Evolutionary conservation across 2,797 vertebrate species (phyloP).

Genomic region (Gymnodraco acuticeps): DNA sequence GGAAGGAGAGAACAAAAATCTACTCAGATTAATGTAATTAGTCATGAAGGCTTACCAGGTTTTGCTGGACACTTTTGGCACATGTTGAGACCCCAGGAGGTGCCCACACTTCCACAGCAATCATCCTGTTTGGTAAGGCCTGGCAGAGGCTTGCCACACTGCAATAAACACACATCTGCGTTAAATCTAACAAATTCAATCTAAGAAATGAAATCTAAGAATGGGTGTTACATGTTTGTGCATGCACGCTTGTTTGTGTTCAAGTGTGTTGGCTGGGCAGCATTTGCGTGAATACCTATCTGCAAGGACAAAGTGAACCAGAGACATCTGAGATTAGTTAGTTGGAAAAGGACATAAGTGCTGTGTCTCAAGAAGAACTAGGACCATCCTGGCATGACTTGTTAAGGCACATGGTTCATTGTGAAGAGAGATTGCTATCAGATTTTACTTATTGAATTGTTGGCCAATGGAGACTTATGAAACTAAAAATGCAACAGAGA

Average conservation of each 20-base stretch:
- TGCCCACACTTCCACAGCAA: conserved; percentile 94
- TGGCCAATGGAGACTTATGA: conserved; percentile 62
- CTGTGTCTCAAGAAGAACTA: conserved; percentile 49
- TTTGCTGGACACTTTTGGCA: conserved; percentile 90
- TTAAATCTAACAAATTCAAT: conserved; percentile 65
- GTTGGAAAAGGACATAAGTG: conserved; percentile 60
- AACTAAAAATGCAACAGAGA: conserved; percentile 60
- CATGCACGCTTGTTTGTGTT: conserved; percentile 39
- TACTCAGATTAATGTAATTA: conserved; percentile 34
- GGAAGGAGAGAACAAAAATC: conserved; percentile 41
- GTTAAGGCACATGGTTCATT: conserved; percentile 73
- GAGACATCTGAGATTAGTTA: conserved; percentile 77
- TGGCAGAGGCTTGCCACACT: conserved; percentile 93
- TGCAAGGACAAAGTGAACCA: conserved; percentile 58
- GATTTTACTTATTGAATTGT: conserved; percentile 61
- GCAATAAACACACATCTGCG: conserved; percentile 76
- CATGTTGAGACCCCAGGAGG: conserved; percentile 91
- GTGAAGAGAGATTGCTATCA: conserved; percentile 67
- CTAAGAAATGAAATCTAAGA: conserved; percentile 52
- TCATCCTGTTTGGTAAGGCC: conserved; percentile 93
- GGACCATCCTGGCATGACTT: conserved; percentile 57
- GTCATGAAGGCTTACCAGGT: conserved; percentile 87
- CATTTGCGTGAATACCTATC: conserved; percentile 47
- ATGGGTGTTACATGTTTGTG: conserved; percentile 58
- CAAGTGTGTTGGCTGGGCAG: conserved; percentile 17